A percentile compares a stretch with the other conserved stretches of the same genome.
Evolutionary conservation across 2,888 invertebrate genomes (phyloP).

Genomic region (Hipparchia semele): DNA sequence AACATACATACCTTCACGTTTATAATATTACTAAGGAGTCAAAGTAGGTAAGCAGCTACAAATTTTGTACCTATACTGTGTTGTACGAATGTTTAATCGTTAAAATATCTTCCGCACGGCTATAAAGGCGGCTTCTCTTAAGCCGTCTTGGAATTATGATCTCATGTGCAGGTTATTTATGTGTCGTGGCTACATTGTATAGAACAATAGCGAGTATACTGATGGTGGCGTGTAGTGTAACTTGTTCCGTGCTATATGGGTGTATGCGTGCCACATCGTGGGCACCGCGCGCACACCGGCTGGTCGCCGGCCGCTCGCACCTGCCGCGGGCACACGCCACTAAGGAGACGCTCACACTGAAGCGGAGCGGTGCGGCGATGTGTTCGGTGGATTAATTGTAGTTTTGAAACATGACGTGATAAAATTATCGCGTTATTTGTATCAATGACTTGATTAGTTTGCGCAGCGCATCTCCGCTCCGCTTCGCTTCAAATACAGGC

Average conservation of each 20-base stretch:
- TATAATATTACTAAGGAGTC: too few species aligned
- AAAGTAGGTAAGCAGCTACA: too few species aligned
- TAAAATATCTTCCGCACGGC: slow-evolving; percentile 7
- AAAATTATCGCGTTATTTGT: too few species aligned
- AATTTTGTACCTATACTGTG: background rate
- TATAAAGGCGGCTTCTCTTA: slow-evolving; percentile 14
- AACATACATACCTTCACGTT: too few species aligned
- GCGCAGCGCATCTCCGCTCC: too few species aligned
- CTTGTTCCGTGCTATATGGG: slow-evolving; percentile 27
- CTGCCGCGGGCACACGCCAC: slow-evolving; percentile 80
- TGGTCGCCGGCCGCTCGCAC: slow-evolving; percentile 56
- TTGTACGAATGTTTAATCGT: slow-evolving; percentile 12
- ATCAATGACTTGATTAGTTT: too few species aligned
- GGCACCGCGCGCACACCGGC: slow-evolving; percentile 41
- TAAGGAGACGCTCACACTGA: slow-evolving; percentile 52
- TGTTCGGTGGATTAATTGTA: too few species aligned
- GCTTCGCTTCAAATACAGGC: too few species aligned
- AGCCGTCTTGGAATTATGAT: slow-evolving; percentile 36
- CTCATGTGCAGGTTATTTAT: slow-evolving; percentile 30
- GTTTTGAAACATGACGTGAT: too few species aligned
- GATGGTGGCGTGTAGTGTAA: slow-evolving; percentile 27
- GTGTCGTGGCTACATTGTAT: slow-evolving; percentile 14
- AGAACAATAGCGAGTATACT: slow-evolving; percentile 37
- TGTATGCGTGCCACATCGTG: slow-evolving; percentile 36
- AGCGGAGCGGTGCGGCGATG: background rate